These are phyloP conservation scores for Chrysochloris asiatica DNA, from an alignment of 2,113 vertebrate genomes.

Conservation along the genomic window DNA sequence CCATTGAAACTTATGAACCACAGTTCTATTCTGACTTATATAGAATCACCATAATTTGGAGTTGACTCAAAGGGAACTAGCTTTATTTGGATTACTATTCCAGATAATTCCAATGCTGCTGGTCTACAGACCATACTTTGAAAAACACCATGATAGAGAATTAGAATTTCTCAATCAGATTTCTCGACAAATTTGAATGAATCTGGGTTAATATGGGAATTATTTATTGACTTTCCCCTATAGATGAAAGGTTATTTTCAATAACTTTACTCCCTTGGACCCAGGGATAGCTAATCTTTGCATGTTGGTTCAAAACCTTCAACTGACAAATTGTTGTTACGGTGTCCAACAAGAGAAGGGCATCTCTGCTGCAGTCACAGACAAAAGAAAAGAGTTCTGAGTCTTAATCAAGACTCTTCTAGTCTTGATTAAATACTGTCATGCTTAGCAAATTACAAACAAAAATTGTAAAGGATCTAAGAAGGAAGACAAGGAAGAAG, in stretches of 20 bases:
- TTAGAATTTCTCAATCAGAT: neutral
- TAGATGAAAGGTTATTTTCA: neutral
- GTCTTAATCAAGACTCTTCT: neutral
- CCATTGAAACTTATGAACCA: neutral
- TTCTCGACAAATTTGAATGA: neutral
- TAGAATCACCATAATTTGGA: neutral
- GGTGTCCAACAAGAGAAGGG: neutral
- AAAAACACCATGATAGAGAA: neutral
- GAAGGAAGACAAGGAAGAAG: neutral
- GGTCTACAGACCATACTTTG: neutral
- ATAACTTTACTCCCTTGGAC: neutral
- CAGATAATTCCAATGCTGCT: neutral
- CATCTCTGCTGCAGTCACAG: neutral
- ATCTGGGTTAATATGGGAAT: neutral
- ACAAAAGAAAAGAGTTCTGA: neutral
- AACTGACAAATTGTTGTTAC: neutral
- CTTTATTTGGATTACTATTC: neutral
- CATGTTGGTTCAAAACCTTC: neutral
- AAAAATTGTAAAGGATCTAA: neutral
- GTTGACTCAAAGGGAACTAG: neutral
- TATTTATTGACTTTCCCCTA: neutral
- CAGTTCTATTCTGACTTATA: neutral
- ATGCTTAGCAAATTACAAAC: neutral
- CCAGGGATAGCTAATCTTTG: neutral
- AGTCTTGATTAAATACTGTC: neutral